Percentiles rank a stretch among this genome's conserved stretches.
These are phyloP conservation scores for Rhinophrynus dorsalis DNA, from an alignment of 2,797 vertebrate genomes.

Conservation along the genomic window DNA sequence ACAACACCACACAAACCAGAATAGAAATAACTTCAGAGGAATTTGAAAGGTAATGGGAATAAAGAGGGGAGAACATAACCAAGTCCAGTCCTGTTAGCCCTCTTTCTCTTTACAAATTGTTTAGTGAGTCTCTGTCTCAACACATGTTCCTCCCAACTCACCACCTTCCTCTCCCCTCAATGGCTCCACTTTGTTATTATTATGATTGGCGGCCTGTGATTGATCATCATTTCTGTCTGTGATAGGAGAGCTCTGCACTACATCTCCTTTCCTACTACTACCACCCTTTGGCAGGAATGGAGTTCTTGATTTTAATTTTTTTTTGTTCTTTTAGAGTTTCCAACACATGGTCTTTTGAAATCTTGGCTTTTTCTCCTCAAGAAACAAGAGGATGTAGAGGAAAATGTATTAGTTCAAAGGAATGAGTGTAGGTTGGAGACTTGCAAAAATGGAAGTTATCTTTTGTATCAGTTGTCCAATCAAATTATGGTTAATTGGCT, in stretches of 20 bases:
- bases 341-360: slow-evolving; percentile 8
- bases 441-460: slow-evolving; percentile 25
- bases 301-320: neutral
- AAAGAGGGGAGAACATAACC: slow-evolving; percentile 38
- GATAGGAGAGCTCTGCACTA: slow-evolving; percentile 10
- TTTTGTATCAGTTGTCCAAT: slow-evolving; percentile 11
- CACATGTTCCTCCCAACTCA: slow-evolving; percentile 6
- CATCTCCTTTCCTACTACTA: slow-evolving; percentile 7
- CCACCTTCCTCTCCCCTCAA: slow-evolving; percentile 38
- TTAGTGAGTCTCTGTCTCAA: slow-evolving; percentile 21
- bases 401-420: slow-evolving; percentile 13
- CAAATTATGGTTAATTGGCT: slow-evolving; percentile 22
- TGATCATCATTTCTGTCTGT: slow-evolving; percentile 17
- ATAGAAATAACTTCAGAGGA: slow-evolving; percentile 47
- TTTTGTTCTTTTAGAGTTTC: slow-evolving; percentile 3
- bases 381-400: slow-evolving; percentile 5
- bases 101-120: slow-evolving; percentile 19
- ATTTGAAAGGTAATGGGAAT: slow-evolving; percentile 15
- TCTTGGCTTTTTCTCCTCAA: slow-evolving; percentile 16
- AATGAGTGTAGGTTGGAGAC: neutral
- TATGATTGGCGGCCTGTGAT: slow-evolving; percentile 24
- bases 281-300: slow-evolving; percentile 15
- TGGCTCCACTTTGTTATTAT: slow-evolving; percentile 40
- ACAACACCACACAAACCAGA: slow-evolving; percentile 50
- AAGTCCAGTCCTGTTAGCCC: slow-evolving; percentile 42